Conservation (phyloP, 2,113 vertebrate genomes). For the Corythornis vintsioides region DNA sequence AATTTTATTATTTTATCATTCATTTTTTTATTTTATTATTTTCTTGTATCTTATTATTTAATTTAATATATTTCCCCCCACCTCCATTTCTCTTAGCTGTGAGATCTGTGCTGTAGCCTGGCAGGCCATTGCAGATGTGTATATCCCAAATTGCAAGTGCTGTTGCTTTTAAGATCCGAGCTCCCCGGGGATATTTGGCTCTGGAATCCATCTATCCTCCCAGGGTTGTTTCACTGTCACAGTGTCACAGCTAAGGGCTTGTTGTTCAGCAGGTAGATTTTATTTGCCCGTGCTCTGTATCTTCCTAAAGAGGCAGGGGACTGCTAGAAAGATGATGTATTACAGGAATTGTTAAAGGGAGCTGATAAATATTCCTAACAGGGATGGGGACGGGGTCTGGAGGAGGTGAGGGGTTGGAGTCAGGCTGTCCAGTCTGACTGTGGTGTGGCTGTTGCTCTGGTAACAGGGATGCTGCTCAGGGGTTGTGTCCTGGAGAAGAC, state of each 20-base stretch:
- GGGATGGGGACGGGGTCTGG: not conserved
- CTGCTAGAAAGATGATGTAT: slow-evolving; percentile 3
- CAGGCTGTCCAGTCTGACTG: not conserved
- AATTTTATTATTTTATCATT: no score
- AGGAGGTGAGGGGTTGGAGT: not conserved
- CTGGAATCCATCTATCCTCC: slow-evolving; percentile 47
- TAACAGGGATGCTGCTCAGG: not conserved
- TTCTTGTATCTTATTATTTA: no score
- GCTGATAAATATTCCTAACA: slow-evolving; percentile 1
- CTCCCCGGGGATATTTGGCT: slow-evolving; percentile 55
- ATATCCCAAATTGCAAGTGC: slow-evolving; percentile 38
- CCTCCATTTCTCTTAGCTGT: not conserved
- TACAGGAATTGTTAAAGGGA: slow-evolving; percentile 26
- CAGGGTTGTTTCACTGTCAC: slow-evolving; percentile 35
- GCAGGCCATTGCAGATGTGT: slow-evolving; percentile 15
- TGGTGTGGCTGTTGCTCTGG: not conserved
- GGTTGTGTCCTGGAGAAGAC: not conserved
- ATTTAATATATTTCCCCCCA: no score
- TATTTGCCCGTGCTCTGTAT: slow-evolving; percentile 25
- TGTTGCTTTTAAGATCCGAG: slow-evolving; percentile 38
- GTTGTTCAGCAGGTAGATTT: slow-evolving; percentile 38
- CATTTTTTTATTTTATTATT: no score
- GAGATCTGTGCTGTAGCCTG: not conserved
- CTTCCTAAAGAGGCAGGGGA: slow-evolving; percentile 9
- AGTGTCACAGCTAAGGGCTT: slow-evolving; percentile 38